Evolutionary conservation across 2,888 invertebrate species (phyloP).

Genomic region (Hyposoter dolosus): DNA sequence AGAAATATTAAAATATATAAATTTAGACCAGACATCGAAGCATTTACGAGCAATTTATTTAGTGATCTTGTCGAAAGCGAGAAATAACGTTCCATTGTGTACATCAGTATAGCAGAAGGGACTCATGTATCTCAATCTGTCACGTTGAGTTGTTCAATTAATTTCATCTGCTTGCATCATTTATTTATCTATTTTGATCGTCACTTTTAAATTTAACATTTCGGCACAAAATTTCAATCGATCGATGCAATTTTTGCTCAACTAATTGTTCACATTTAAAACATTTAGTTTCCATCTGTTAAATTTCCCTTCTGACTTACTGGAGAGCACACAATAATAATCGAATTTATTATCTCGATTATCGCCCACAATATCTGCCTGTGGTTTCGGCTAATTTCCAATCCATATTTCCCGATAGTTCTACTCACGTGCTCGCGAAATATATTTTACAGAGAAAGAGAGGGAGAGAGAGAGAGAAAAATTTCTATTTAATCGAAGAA

Average conservation of each 20-base stretch:
- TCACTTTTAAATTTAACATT: background rate
- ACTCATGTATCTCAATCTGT: background rate
- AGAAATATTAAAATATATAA: constrained; percentile 9
- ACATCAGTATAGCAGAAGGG: background rate
- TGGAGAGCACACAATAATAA: constrained; percentile 42
- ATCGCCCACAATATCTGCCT: background rate
- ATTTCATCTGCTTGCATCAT: background rate
- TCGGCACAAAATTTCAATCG: background rate
- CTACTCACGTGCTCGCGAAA: background rate
- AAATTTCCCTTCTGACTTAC: constrained; percentile 50
- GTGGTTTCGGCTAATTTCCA: background rate
- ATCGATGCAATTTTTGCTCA: background rate
- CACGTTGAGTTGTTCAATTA: background rate
- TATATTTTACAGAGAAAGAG: background rate
- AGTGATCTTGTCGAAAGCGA: background rate
- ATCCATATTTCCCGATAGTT: background rate
- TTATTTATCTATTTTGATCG: background rate
- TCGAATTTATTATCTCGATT: background rate
- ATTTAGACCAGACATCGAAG: background rate
- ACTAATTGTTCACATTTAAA: background rate
- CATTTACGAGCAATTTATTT: background rate
- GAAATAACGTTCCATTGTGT: background rate
- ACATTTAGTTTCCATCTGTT: constrained; percentile 10
- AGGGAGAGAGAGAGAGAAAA: background rate
- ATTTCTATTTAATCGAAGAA: background rate